Evolutionary conservation across 92 coral and sea anemone genomes (phyloP).

Genomic region (Zoanthus gigantus): DNA sequence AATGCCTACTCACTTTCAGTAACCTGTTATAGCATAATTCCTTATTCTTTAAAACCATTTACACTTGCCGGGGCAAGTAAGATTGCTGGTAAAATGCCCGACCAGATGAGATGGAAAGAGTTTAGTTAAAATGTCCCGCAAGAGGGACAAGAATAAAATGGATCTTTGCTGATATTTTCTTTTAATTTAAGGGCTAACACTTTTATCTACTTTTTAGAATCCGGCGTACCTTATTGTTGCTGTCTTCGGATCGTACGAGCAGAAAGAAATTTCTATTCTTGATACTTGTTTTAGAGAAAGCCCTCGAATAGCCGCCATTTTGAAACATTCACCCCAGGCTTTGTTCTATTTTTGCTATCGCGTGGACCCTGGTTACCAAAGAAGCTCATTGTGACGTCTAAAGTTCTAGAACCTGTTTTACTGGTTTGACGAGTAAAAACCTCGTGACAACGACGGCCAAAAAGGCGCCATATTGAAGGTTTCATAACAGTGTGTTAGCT

Average conservation of each 20-base stretch:
- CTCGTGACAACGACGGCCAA: slow-evolving; percentile 30
- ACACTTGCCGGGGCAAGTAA: too few species aligned
- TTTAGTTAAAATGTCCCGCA: too few species aligned
- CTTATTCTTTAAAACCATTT: too few species aligned
- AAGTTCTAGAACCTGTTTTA: slow-evolving; percentile 57
- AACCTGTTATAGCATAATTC: too few species aligned
- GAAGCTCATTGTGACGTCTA: neutral
- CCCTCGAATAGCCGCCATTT: slow-evolving; percentile 96
- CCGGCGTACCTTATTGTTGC: slow-evolving; percentile 83
- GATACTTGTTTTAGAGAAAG: slow-evolving; percentile 83
- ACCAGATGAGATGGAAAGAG: too few species aligned
- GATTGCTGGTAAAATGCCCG: too few species aligned
- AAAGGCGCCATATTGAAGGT: slow-evolving; percentile 57
- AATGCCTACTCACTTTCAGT: too few species aligned
- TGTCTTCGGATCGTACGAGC: slow-evolving; percentile 88
- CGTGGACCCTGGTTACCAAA: too few species aligned
- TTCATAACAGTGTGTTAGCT: neutral
- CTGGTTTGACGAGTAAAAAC: slow-evolving; percentile 38
- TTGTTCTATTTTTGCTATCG: neutral
- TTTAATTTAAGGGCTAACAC: neutral
- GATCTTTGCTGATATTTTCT: too few species aligned
- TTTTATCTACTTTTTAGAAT: neutral
- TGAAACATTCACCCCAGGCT: slow-evolving; percentile 50
- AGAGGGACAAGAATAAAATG: too few species aligned
- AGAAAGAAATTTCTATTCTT: slow-evolving; percentile 83